Evolutionary conservation across 2,113 vertebrate species (phyloP), one percentile per base, ranked within the genome.

Genomic region (Chelonoidis abingdonii): DNA sequence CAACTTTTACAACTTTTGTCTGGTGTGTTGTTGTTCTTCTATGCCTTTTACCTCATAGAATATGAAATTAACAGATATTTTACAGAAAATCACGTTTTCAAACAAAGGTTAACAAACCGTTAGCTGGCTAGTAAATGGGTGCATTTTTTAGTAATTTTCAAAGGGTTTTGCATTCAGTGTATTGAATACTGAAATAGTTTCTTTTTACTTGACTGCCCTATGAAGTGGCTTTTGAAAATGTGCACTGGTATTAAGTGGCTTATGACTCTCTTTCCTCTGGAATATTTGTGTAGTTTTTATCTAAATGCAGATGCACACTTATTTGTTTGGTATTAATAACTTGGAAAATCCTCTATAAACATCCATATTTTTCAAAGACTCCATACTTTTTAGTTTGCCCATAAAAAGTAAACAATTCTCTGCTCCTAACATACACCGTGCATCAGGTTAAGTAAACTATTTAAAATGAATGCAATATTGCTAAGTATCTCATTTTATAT

Each of bases 211-310:
- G 95, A 97, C 95, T 97, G 92, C 95, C 91, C 94, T 97, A 97
- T 97, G 92, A 97, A 97, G 93, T 87, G 86, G 96, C 92, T 92
- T 97, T 97, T 88, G 93, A 97, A 95, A 97, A 83, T 83, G n/a
- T 76, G 50, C 89, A 35, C 19, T 0, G 19, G 22, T 5, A 10
- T 4, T 0, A 0, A 38, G 59, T 90, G 80, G 2, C 86, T 93
- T 25, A 31, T 87, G 91, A 72, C 59, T 12, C 59, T 12, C 0
- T 54, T n/a, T 8, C 35, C 22, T 83, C 25, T 22, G 2, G 3
- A 3, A 5, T 1, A 2, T 1, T 3, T 75, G 69, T 76, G 7
- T 21, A 0, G 76, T 62, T 65, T 44, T 25, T 25, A 3, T 25
- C 24, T 21, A 1, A 19, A 49, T 75, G 22, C n/a, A 1, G 1